Conservation (phyloP, 1,140 invertebrate species). For the Calosoma granatense region DNA sequence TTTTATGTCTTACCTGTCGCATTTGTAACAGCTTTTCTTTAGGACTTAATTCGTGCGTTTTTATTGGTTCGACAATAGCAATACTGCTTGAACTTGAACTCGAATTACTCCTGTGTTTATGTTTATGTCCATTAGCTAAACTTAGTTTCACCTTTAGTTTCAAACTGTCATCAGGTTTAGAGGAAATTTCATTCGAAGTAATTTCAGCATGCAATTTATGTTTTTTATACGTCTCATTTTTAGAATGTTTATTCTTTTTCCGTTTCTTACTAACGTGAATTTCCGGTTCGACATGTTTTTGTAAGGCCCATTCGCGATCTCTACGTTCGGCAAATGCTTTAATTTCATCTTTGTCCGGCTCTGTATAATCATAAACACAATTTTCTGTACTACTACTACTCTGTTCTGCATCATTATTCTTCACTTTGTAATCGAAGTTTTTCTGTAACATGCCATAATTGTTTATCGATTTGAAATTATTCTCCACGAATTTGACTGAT, state of each 20-base stretch:
- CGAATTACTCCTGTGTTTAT: constrained; percentile 22
- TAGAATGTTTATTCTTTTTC: constrained; percentile 28
- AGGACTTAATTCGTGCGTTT: constrained; percentile 17
- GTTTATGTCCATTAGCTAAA: constrained; percentile 29
- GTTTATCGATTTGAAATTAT: neutral
- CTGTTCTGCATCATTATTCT: neutral
- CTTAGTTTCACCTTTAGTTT: constrained; percentile 34
- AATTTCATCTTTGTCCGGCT: constrained; percentile 32
- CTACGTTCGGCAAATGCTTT: constrained; percentile 31
- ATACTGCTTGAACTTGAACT: constrained; percentile 7
- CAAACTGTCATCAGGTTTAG: constrained; percentile 22
- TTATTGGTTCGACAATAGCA: neutral
- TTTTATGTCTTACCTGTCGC: constrained; percentile 32
- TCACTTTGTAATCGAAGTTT: neutral
- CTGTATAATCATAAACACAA: constrained; percentile 30
- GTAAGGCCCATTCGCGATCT: constrained; percentile 31
- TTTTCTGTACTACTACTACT: constrained; percentile 4
- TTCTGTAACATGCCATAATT: too few species aligned
- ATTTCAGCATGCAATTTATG: constrained; percentile 31
- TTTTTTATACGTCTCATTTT: constrained; percentile 28
- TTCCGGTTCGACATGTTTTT: constrained; percentile 28
- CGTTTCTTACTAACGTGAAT: constrained; percentile 21
- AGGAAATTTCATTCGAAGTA: constrained; percentile 21
- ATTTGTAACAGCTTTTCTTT: constrained; percentile 33
- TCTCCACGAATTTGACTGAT: neutral